Evolutionary conservation across 2,888 invertebrate species (phyloP).

Genomic region (Torymus auratus): DNA sequence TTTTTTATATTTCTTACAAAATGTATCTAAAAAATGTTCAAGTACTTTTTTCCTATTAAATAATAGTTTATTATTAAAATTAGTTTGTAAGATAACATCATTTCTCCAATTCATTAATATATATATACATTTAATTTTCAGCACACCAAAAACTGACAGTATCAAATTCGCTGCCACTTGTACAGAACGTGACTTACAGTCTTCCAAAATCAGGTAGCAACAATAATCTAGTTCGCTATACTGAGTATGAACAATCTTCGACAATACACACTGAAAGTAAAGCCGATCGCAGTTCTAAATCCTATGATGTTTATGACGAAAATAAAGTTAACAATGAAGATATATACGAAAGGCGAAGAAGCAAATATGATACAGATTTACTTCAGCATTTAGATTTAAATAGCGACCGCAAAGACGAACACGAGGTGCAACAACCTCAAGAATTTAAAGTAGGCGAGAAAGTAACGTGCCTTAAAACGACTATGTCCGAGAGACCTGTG

Average conservation of each 20-base stretch:
- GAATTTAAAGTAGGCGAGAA: slow-evolving; percentile 78
- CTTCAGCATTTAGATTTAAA: slow-evolving; percentile 57
- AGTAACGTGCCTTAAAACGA: slow-evolving; percentile 75
- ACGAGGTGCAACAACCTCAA: slow-evolving; percentile 65
- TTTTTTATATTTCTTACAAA: background rate
- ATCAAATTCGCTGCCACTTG: slow-evolving; percentile 74
- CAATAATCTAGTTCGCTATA: slow-evolving; percentile 70
- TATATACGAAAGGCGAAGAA: slow-evolving; percentile 67
- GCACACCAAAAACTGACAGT: slow-evolving; percentile 74
- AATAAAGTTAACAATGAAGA: slow-evolving; percentile 65
- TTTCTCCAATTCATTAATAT: too few relatives aligned
- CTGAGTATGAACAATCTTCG: slow-evolving; percentile 68
- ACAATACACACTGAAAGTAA: slow-evolving; percentile 63
- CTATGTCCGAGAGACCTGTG: slow-evolving; percentile 75
- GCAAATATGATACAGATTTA: slow-evolving; percentile 69
- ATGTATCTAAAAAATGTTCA: too few relatives aligned
- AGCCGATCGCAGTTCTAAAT: slow-evolving; percentile 65
- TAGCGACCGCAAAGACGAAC: slow-evolving; percentile 55
- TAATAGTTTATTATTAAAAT: too few relatives aligned
- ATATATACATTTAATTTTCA: background rate
- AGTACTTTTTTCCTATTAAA: too few relatives aligned
- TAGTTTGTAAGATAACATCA: too few relatives aligned
- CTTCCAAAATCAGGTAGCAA: slow-evolving; percentile 70
- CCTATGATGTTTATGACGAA: slow-evolving; percentile 69
- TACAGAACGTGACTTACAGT: slow-evolving; percentile 70